These are phyloP conservation scores for Discoglossus pictus DNA, from an alignment of 2,797 vertebrate genomes.

Conservation along the genomic window DNA sequence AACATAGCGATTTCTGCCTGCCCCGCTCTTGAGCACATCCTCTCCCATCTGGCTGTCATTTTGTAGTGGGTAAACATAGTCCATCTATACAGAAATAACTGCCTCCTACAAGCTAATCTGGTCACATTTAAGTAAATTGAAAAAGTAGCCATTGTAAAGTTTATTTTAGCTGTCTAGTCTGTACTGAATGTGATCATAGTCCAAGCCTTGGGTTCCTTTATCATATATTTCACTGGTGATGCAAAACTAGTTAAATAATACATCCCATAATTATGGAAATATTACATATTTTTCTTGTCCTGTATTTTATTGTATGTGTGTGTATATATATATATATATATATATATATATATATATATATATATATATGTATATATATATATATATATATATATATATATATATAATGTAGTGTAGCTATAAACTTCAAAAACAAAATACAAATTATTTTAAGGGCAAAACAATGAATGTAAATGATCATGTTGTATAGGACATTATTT, in stretches of 20 bases:
- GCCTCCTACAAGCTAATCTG: slow-evolving; percentile 34
- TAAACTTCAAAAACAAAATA: no score
- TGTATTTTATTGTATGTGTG: no score
- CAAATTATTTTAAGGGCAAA: no score
- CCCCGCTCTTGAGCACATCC: slow-evolving; percentile 12
- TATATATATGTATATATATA: neutral
- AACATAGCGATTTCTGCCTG: slow-evolving; percentile 30
- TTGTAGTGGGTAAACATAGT: slow-evolving; percentile 42
- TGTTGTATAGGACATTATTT: no score
- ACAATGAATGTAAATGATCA: no score
- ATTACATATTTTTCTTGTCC: no score
- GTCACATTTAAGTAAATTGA: slow-evolving; percentile 23
- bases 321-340: no score
- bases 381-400: slow-evolving; percentile 5
- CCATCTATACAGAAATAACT: slow-evolving; percentile 41
- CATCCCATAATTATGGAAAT: no score
- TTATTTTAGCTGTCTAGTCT: slow-evolving; percentile 4
- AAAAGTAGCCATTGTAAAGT: slow-evolving; percentile 1
- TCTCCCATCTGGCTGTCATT: slow-evolving; percentile 48
- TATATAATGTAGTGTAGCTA: no score
- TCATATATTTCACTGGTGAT: no score
- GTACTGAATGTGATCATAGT: neutral
- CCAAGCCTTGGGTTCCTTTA: no score
- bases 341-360: neutral
- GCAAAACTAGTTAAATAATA: no score